These are phyloP conservation scores for Halcyon chelicuti DNA, from an alignment of 2,797 vertebrate species.

Conservation along the genomic window DNA sequence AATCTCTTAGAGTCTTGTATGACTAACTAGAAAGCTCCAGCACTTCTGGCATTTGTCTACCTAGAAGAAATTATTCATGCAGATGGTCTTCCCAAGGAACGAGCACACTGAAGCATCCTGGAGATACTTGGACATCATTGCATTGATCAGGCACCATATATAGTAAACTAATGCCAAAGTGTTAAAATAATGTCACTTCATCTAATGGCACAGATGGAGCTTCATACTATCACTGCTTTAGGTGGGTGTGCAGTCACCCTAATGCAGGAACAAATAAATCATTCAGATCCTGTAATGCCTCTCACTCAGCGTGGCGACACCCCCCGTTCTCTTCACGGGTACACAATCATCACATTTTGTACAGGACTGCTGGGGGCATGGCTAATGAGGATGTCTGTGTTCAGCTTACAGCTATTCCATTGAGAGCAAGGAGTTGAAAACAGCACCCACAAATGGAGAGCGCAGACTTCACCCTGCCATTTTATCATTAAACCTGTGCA, in stretches of 20 bases:
- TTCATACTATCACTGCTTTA: neutral
- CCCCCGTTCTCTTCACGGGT: neutral
- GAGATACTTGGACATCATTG: neutral
- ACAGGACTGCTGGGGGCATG: neutral
- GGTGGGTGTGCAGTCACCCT: constrained; percentile 25
- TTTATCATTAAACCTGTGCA: neutral
- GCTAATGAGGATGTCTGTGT: neutral
- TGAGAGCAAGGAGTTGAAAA: neutral
- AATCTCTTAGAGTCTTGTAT: neutral
- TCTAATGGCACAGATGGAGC: constrained; percentile 40
- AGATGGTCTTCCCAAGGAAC: constrained; percentile 41
- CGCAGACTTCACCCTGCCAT: neutral
- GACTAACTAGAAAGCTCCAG: neutral
- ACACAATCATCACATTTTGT: neutral
- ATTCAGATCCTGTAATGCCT: neutral
- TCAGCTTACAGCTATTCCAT: neutral
- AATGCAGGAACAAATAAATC: constrained; percentile 20
- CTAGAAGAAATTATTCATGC: neutral
- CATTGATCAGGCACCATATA: neutral
- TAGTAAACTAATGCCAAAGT: neutral
- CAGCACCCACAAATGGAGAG: neutral
- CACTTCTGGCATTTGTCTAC: constrained; percentile 20
- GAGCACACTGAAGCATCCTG: neutral
- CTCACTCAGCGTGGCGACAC: neutral
- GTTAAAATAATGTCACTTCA: constrained; percentile 8